Evolutionary conservation across 2,888 invertebrate species (phyloP), one percentile per base, ranked within the genome.

Genomic region (Xanthorhoe spadicearia): DNA sequence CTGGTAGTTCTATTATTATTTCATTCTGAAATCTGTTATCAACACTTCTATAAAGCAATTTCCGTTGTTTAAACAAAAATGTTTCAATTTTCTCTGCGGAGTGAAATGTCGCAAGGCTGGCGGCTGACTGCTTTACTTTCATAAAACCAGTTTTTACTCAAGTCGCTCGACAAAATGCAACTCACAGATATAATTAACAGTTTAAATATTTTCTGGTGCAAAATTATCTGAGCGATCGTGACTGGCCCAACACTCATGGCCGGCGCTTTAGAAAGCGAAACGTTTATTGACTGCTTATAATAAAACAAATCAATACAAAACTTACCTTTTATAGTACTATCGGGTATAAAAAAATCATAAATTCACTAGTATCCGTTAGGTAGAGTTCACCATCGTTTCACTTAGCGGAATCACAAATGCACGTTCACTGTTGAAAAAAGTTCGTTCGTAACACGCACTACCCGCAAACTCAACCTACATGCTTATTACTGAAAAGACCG

Each of bases 381-480:
- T 90, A 82, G 84, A 88, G 88, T 92, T 83, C 92, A 92, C 89
- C 92, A 93, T 92, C 91, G 84, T 83, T 81, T 83, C 92, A 92
- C 91, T 86, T 72, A 73, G 77, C 77, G 69, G 79, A 84, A 84
- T 83, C 90, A 91, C 90, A 83, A 82, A 75, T 81, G 82, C 83
- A 92, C 91, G 87, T 83, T 86, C 85, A 88, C 87, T 74, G 74
- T 74, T 70, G 69, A 78, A 82, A 82, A 80, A 85, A 79, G 81
- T 76, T 74, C 75, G 73, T 73, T 75, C 73, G 83, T 78, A 82
- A 85, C 87, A 86, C 89, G 82, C 88, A 83, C 81, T 81, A 84
- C 87, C 87, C 90, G 86, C 88, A 86, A 83, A 78, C 18, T 13
- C 18, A 38, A 38, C 13, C 82, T 80, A 78, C 88, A 88, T 89